A percentile compares a stretch with the other conserved stretches of the same genome.
phyloP scores from a whole-genome alignment of 2,113 vertebrate genomes.

The Trematomus loennbergii region DNA sequence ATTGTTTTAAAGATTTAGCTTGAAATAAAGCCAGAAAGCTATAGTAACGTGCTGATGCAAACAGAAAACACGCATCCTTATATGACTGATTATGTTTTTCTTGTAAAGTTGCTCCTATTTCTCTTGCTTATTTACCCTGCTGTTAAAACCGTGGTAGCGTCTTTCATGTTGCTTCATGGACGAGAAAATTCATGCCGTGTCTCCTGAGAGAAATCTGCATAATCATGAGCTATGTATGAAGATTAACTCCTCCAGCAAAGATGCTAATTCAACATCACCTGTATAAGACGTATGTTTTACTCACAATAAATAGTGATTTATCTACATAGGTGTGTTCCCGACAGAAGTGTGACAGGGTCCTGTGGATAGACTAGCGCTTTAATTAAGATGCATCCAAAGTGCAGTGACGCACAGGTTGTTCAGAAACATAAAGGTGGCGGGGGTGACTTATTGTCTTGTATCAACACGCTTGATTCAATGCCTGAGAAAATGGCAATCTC shows the following conservation, averaged over 20 bases:
- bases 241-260: conserved; percentile 22
- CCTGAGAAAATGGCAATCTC: conserved; percentile 4
- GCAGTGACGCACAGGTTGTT: background rate
- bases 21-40: background rate
- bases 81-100: conserved; percentile 16
- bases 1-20: conserved; percentile 6
- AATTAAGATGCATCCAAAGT: conserved; percentile 7
- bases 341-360: background rate
- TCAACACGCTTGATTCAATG: conserved; percentile 18
- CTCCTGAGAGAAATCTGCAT: conserved; percentile 25
- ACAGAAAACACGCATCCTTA: conserved; percentile 13
- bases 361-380: background rate
- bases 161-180: conserved; percentile 30
- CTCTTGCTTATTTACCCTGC: conserved; percentile 22
- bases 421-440: background rate
- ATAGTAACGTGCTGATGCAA: background rate
- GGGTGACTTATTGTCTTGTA: background rate
- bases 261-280: conserved; percentile 9
- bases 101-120: background rate
- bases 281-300: background rate
- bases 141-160: conserved; percentile 36
- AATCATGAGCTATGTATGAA: conserved; percentile 1
- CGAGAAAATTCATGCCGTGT: background rate
- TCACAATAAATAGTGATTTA: background rate
- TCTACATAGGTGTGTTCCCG: background rate